These are phyloP conservation scores for Platycheirus rosarum DNA, from an alignment of 2,888 invertebrate genomes.

Conservation along the genomic window DNA sequence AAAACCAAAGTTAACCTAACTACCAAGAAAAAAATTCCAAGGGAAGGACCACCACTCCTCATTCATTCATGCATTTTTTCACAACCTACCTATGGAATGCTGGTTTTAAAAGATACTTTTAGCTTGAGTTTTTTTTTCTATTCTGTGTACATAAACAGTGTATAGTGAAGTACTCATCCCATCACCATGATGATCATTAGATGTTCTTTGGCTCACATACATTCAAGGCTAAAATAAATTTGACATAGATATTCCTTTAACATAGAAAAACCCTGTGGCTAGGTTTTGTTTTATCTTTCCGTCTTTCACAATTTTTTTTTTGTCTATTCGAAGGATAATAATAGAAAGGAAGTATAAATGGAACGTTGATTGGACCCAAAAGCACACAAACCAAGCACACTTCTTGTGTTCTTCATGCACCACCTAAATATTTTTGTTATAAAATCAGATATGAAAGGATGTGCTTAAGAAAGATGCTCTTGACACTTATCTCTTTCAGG, in stretches of 20 bases:
- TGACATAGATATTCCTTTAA: slow-evolving; percentile 51
- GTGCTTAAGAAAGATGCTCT: slow-evolving; percentile 44
- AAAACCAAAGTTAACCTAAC: not conserved
- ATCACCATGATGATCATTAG: slow-evolving; percentile 33
- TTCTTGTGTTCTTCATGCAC: slow-evolving; percentile 14
- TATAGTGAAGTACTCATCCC: not conserved
- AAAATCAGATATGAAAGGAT: slow-evolving; percentile 31
- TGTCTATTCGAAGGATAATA: slow-evolving; percentile 30
- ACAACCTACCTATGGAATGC: slow-evolving; percentile 7
- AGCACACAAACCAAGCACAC: slow-evolving; percentile 25
- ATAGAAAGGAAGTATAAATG: slow-evolving; percentile 53
- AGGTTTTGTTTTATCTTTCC: slow-evolving; percentile 34
- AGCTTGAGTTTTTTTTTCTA: slow-evolving; percentile 2
- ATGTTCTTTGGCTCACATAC: slow-evolving; percentile 12
- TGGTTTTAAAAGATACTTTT: slow-evolving; percentile 11
- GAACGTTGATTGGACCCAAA: slow-evolving; percentile 51
- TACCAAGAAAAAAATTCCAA: not conserved
- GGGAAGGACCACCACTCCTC: slow-evolving; percentile 7
- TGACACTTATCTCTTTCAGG: slow-evolving; percentile 41
- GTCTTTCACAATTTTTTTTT: slow-evolving; percentile 32
- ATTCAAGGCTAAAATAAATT: slow-evolving; percentile 56
- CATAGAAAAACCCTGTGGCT: slow-evolving; percentile 35
- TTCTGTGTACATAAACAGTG: slow-evolving; percentile 7
- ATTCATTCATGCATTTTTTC: slow-evolving; percentile 14
- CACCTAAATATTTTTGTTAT: slow-evolving; percentile 39